Conservation (phyloP, 2,888 invertebrate genomes). For the Osedax frankpressi region DNA sequence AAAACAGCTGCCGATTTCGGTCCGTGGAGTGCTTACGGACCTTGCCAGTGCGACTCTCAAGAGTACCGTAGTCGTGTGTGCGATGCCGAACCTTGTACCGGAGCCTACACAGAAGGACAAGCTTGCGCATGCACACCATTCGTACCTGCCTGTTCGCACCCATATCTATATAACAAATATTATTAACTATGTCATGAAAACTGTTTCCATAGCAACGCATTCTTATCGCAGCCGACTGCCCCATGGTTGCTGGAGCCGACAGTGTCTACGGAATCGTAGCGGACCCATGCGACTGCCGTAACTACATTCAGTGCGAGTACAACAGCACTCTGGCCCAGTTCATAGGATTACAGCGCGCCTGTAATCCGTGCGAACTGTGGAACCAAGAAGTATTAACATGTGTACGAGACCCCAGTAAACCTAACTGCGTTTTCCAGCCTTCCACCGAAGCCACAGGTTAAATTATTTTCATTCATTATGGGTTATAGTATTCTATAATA, state of each 20-base stretch:
- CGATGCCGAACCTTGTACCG: not conserved
- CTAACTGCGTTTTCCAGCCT: not conserved
- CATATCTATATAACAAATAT: too few species aligned
- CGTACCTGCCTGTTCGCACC: not conserved
- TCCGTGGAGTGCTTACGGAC: not conserved
- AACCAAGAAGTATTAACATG: not conserved
- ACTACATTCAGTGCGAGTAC: conserved; percentile 1
- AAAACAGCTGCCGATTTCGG: conserved; percentile 7
- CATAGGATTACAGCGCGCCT: not conserved
- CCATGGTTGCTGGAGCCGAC: conserved; percentile 6
- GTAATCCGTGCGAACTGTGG: conserved; percentile 2
- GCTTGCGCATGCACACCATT: not conserved
- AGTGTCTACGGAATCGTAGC: not conserved
- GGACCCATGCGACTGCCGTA: conserved; percentile 6
- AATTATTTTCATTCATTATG: not conserved
- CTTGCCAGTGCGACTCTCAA: not conserved
- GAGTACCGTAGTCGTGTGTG: conserved; percentile 2
- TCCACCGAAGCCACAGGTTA: not conserved
- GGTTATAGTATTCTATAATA: too few species aligned
- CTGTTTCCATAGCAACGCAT: too few species aligned
- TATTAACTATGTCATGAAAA: too few species aligned
- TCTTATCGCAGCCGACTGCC: not conserved
- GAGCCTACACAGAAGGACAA: not conserved
- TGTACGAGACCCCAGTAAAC: not conserved
- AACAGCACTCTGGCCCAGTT: not conserved